phyloP scores from a whole-genome alignment of 2,797 vertebrate genomes.

The Echeneis naucrates region DNA sequence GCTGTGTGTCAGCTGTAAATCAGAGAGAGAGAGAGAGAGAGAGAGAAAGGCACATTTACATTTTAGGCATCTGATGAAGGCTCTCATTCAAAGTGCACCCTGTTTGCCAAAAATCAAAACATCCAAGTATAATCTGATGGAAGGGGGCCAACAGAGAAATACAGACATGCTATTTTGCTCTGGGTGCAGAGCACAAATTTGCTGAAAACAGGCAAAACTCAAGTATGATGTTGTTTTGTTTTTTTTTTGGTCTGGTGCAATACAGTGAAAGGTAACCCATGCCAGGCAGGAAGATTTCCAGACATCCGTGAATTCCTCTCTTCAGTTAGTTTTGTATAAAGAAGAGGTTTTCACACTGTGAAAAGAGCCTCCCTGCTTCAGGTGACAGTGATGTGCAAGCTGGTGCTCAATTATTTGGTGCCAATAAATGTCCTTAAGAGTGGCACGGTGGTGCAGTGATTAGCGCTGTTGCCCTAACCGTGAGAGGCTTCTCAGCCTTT shows the following conservation, averaged over 20 bases:
- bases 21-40: conserved; percentile 27
- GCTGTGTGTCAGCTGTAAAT: conserved; percentile 37
- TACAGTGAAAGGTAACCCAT: conserved; percentile 41
- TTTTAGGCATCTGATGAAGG: conserved; percentile 54
- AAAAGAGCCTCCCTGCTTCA: neutral
- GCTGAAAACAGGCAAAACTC: conserved; percentile 3
- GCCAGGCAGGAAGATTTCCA: conserved; percentile 37
- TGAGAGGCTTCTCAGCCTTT: too few relatives aligned
- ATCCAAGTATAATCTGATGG: conserved; percentile 42
- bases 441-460: too few relatives aligned
- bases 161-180: conserved; percentile 32
- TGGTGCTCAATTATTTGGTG: neutral
- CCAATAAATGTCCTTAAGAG: neutral
- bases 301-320: conserved; percentile 28
- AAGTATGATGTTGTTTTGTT: conserved; percentile 28
- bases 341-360: conserved; percentile 13
- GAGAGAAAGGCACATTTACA: conserved; percentile 38
- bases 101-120: conserved; percentile 35
- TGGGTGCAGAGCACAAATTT: conserved; percentile 24
- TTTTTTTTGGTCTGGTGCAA: conserved; percentile 29
- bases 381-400: neutral
- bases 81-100: conserved; percentile 26
- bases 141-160: conserved; percentile 24
- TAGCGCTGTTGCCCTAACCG: too few relatives aligned
- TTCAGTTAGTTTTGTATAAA: conserved; percentile 16